Conservation (phyloP, 53 echinoderm and acorn worm genomes). For the Patiria pectinifera region DNA sequence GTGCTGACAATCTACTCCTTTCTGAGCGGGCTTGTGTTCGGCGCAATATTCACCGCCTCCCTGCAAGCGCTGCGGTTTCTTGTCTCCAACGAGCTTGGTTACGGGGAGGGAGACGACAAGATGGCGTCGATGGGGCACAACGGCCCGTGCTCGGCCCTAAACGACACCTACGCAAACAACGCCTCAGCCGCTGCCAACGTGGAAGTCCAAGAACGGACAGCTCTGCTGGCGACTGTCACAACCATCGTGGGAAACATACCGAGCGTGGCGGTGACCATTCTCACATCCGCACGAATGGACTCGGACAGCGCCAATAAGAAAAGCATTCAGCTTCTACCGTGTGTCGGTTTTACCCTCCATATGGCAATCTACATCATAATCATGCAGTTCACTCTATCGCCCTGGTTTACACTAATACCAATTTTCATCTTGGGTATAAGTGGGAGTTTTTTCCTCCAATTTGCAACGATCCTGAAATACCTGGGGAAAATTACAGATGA, state of each 20-base stretch:
- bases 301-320: background rate
- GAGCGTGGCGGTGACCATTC: background rate
- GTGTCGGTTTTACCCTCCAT: background rate
- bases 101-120: background rate
- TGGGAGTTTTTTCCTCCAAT: constrained; percentile 23
- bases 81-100: constrained; percentile 19
- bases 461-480: background rate
- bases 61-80: constrained; percentile 5
- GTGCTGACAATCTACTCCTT: background rate
- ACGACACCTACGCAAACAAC: background rate
- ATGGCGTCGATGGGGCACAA: background rate
- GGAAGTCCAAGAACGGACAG: background rate
- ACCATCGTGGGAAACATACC: background rate
- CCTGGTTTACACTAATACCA: background rate
- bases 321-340: constrained; percentile 14
- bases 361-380: background rate
- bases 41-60: background rate
- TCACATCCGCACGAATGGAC: constrained; percentile 1
- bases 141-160: background rate
- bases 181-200: background rate
- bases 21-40: constrained; percentile 5
- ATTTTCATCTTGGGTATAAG: background rate
- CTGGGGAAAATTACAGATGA: background rate
- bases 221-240: background rate
- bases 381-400: background rate